A percentile compares a stretch with the other conserved stretches of the same genome.
These are phyloP conservation scores for Scaptodrosophila lebanonensis DNA, from an alignment of 1,140 invertebrate species.

Conservation along the genomic window DNA sequence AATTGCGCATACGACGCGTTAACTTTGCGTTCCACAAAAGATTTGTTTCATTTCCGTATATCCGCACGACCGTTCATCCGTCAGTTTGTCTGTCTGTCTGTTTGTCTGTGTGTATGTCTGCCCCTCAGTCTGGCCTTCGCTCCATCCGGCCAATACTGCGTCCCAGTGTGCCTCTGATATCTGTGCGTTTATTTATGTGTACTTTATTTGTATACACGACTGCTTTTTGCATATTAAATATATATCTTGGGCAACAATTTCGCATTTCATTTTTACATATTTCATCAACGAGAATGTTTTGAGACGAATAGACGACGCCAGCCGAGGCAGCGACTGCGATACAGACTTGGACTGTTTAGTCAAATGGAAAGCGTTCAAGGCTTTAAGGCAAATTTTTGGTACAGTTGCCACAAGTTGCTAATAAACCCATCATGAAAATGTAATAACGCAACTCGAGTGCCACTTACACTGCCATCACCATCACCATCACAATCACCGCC, in stretches of 20 bases:
- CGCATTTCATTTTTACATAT: slow-evolving; percentile 18
- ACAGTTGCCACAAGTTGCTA: slow-evolving; percentile 13
- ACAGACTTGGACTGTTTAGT: slow-evolving; percentile 12
- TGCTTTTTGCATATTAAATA: slow-evolving; percentile 63
- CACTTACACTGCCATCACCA: no score
- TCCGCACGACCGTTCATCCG: slow-evolving; percentile 40
- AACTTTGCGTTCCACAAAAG: slow-evolving; percentile 24
- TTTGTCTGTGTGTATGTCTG: slow-evolving; percentile 33
- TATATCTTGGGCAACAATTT: slow-evolving; percentile 19
- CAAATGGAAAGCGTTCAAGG: slow-evolving; percentile 5
- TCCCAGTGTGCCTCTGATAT: slow-evolving; percentile 6
- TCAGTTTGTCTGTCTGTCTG: slow-evolving; percentile 18
- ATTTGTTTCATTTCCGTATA: slow-evolving; percentile 57
- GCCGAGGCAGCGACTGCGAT: slow-evolving; percentile 3
- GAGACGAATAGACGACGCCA: neutral
- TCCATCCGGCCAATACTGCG: neutral
- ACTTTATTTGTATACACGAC: slow-evolving; percentile 71
- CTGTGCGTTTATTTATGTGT: slow-evolving; percentile 57
- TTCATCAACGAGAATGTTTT: neutral
- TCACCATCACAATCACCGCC: no score
- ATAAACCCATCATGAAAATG: slow-evolving; percentile 30
- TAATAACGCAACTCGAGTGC: no score
- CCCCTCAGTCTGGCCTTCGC: no score
- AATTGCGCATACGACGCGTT: slow-evolving; percentile 35
- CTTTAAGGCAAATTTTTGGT: slow-evolving; percentile 6